A percentile compares a stretch with the other conserved stretches of the same genome.
Conservation (phyloP, 2,113 vertebrate species). For the Dasypus novemcinctus region DNA sequence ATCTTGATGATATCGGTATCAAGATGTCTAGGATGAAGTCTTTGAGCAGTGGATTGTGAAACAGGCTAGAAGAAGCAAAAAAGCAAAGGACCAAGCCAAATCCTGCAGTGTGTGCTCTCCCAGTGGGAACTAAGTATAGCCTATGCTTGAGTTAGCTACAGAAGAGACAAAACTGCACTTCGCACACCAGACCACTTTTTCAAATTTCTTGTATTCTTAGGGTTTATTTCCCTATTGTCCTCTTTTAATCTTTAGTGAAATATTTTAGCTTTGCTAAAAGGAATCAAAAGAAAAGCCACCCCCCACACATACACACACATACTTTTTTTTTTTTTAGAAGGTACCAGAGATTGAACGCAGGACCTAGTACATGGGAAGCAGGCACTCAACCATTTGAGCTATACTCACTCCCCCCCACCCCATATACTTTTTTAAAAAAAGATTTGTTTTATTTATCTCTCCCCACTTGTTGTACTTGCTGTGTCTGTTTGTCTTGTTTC, state of each 20-base stretch:
- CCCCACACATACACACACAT: too few species aligned
- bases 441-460: too few species aligned
- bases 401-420: too few species aligned
- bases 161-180: background rate
- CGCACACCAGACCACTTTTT: background rate
- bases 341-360: too few species aligned
- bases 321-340: background rate
- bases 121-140: background rate
- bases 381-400: too few species aligned
- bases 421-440: too few species aligned
- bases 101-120: background rate
- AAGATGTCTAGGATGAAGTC: background rate
- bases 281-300: background rate
- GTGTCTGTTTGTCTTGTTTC: too few species aligned
- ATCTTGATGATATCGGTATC: background rate
- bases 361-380: too few species aligned
- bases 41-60: background rate
- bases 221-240: background rate
- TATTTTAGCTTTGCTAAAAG: conserved; percentile 22
- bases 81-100: background rate
- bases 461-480: too few species aligned
- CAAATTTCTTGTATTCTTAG: background rate
- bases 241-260: background rate
- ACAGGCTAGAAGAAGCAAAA: background rate
- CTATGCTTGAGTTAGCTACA: background rate